Percentiles rank a stretch among this genome's conserved stretches.
Evolutionary conservation across 2,113 vertebrate species (phyloP).

Genomic region (Galbula dea): DNA sequence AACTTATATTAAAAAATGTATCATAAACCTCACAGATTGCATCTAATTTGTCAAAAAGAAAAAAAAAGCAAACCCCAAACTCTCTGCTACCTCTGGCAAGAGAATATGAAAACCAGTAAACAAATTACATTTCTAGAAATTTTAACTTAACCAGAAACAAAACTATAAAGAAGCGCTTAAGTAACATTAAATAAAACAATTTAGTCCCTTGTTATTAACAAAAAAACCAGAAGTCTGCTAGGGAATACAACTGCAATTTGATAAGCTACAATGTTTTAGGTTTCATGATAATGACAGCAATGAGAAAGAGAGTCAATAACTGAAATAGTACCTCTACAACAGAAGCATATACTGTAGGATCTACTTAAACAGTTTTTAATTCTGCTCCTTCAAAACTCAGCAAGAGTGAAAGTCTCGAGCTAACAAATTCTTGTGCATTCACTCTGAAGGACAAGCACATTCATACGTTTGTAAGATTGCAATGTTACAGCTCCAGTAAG

Average conservation of each 20-base stretch:
- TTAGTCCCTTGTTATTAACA: conserved; percentile 51
- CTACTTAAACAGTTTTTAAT: conserved; percentile 31
- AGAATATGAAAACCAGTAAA: conserved; percentile 25
- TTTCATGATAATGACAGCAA: conserved; percentile 54
- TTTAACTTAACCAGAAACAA: conserved; percentile 19
- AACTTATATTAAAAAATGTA: not conserved
- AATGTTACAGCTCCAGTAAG: conserved; percentile 11
- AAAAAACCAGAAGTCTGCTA: conserved; percentile 11
- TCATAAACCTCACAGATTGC: not conserved
- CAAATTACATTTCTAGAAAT: conserved; percentile 25
- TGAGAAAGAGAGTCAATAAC: conserved; percentile 47
- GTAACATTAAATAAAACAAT: conserved; percentile 39
- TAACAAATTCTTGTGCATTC: conserved; percentile 53
- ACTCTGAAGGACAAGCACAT: conserved; percentile 70
- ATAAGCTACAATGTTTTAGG: conserved; percentile 19
- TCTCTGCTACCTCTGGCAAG: conserved; percentile 51
- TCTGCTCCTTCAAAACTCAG: not conserved
- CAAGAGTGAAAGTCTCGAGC: conserved; percentile 31
- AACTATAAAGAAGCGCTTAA: conserved; percentile 27
- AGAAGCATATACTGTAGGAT: conserved; percentile 17
- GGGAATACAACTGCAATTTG: conserved; percentile 6
- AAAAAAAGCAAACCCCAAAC: not conserved
- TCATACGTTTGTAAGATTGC: conserved; percentile 42
- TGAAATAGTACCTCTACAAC: not conserved
- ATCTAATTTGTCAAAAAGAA: not conserved